Base-by-base conservation (phyloP, 2,113 vertebrate genomes). In the Urocynchramus pylzowi region DNA sequence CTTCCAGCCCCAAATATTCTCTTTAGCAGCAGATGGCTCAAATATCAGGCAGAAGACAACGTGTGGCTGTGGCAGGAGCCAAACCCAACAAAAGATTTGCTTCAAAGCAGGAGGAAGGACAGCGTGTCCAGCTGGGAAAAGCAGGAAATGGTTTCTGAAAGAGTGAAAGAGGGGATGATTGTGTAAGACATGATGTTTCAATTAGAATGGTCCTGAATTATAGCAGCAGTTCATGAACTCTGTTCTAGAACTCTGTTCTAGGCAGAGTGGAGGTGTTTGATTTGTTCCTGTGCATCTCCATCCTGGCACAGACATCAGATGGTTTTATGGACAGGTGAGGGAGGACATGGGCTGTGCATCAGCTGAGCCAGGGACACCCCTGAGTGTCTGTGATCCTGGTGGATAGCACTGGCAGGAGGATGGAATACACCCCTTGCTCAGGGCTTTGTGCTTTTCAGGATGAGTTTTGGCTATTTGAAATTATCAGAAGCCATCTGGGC, bases 61-160 rank as follows among this genome's bases (percentile, higher is more conserved):
- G 63, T 81, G 90, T 67, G 90, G 90, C 75, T 90, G 59, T 42
- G 76, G 54, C 42, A 89, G 88, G 50, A 70, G 96, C 96, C 96
- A 96, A 97, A 54, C 50, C 86, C 86, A 96, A 93, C 90, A 95
- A 95, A 69, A 86, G 30, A 42, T 96, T 95, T 93, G 78, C 76
- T 93, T 95, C 94, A 86, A 89, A 96, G 95, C 84, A 92, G 86
- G 76, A 85, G 85, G 85, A 85, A 86, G 94, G 85, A 84, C 39
- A n/a, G 45, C 7, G 3, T 88, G 79, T 93, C 83, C 96, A 96
- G 94, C 94, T 93, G 90, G 86, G 84, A 90, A 93, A 80, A 67
- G 57, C 90, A 95, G 92, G 94, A 96, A 92, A n/a, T 4, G 1
- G n/a, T 35, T 88, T 83, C 53, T 27, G 6, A 41, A 71, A 73